Evolutionary conservation across 2,888 invertebrate genomes (phyloP), one percentile per base, ranked within the genome.

Genomic region (Brassicogethes aeneus): DNA sequence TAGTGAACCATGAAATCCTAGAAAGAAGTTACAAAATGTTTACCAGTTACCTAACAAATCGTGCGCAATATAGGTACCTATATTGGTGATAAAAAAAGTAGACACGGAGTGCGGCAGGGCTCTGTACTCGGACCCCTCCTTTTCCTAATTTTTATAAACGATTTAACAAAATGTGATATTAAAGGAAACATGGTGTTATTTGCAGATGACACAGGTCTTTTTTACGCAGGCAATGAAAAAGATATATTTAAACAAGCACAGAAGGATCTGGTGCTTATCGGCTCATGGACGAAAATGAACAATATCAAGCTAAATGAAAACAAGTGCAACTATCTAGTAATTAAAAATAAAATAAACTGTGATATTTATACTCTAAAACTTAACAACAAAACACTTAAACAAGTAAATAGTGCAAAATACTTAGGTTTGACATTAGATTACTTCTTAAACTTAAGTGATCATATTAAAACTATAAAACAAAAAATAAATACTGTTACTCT

Each of bases 171-270:
- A 7, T 23, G 23, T 23, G 23, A 23, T 23, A 23, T 23, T 7
- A 23, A 23, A 23, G 23, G 23, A 23, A 23, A 23, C n/a, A n/a
- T n/a, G n/a, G n/a, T n/a, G n/a, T n/a, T n/a, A n/a, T n/a, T n/a
- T n/a, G n/a, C n/a, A n/a, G n/a, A n/a, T n/a, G n/a, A n/a, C n/a
- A n/a, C n/a, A n/a, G n/a, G n/a, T n/a, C n/a, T n/a, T n/a, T n/a
- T n/a, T n/a, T n/a, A n/a, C n/a, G n/a, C n/a, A n/a, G n/a, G n/a
- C n/a, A n/a, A n/a, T n/a, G n/a, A n/a, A 23, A 7, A 35, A 37
- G 32, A 17, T 37, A 14, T 37, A 40, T 17, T n/a, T 37, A 1
- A 13, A 15, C 12, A 33, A 36, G 33, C 33, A 46, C 15, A 31
- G 16, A 13, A 10, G 5, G 23, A 23, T 23, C 23, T 23, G 10